Conservation (phyloP, 2,888 invertebrate species). For the Pegoplata infirma region DNA sequence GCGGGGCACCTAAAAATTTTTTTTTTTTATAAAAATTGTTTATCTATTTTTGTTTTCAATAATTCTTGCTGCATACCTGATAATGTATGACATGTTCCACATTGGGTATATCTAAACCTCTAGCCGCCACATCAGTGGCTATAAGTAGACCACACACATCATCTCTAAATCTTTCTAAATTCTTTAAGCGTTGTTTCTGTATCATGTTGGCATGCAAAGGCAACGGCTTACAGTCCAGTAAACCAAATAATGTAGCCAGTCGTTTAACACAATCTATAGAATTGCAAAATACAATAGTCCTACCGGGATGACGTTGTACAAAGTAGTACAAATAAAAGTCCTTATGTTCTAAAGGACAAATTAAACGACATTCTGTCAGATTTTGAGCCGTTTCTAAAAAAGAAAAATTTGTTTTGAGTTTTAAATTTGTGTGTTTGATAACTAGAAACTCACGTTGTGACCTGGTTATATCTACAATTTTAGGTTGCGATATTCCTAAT, state of each 20-base stretch:
- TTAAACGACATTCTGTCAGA: slow-evolving; percentile 90
- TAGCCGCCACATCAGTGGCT: slow-evolving; percentile 97
- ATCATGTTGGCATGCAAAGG: slow-evolving; percentile 94
- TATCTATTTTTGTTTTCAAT: neutral
- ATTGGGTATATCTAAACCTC: slow-evolving; percentile 96
- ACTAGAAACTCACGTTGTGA: slow-evolving; percentile 80
- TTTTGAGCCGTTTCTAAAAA: slow-evolving; percentile 87
- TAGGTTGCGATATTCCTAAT: slow-evolving; percentile 92
- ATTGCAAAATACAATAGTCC: slow-evolving; percentile 96
- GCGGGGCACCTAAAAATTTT: slow-evolving; percentile 84
- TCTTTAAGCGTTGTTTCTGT: slow-evolving; percentile 94
- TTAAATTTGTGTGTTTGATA: neutral
- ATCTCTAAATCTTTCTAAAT: slow-evolving; percentile 91
- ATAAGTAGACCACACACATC: slow-evolving; percentile 87
- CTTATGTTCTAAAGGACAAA: slow-evolving; percentile 88
- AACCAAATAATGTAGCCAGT: slow-evolving; percentile 83
- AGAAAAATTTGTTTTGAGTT: neutral
- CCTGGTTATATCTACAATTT: slow-evolving; percentile 94
- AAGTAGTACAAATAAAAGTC: slow-evolving; percentile 97
- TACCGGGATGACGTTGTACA: slow-evolving; percentile 88
- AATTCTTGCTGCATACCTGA: slow-evolving; percentile 79
- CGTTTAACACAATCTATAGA: slow-evolving; percentile 96
- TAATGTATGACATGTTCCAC: slow-evolving; percentile 98
- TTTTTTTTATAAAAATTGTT: neutral
- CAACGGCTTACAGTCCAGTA: slow-evolving; percentile 86